A percentile compares a stretch with the other conserved stretches of the same genome.
Evolutionary conservation across 2,888 invertebrate genomes (phyloP).

Genomic region (Yponomeuta plumbellus): DNA sequence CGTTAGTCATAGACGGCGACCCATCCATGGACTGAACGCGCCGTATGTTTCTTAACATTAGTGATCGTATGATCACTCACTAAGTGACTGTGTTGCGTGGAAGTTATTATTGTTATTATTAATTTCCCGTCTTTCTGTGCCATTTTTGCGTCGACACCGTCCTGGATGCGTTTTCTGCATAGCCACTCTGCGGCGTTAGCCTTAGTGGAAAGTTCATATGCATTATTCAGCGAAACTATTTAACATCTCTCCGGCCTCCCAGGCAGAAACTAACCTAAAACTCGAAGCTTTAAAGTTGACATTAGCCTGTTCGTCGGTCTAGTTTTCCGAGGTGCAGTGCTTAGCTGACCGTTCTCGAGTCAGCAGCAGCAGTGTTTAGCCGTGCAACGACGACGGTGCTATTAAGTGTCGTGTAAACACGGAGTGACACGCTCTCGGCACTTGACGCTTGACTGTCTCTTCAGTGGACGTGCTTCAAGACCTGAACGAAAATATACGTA

Average conservation of each 20-base stretch:
- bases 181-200: neutral
- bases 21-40: no score
- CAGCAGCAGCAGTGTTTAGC: neutral
- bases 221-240: constrained; percentile 8
- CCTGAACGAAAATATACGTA: neutral
- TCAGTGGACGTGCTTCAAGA: neutral
- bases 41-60: no score
- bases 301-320: neutral
- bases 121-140: no score
- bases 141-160: no score
- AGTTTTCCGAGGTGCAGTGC: constrained; percentile 4
- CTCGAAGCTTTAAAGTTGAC: neutral
- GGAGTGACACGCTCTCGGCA: constrained; percentile 2
- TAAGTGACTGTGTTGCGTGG: no score
- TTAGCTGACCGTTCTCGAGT: neutral
- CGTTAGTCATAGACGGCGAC: no score
- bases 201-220: constrained; percentile 6
- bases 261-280: neutral
- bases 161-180: constrained; percentile 3
- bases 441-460: neutral
- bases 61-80: no score
- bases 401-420: neutral
- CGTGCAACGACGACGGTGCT: neutral
- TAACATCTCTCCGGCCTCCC: neutral
- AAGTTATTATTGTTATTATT: no score